These are phyloP conservation scores for Hedychridium roseum DNA, from an alignment of 2,888 invertebrate species.

Conservation along the genomic window DNA sequence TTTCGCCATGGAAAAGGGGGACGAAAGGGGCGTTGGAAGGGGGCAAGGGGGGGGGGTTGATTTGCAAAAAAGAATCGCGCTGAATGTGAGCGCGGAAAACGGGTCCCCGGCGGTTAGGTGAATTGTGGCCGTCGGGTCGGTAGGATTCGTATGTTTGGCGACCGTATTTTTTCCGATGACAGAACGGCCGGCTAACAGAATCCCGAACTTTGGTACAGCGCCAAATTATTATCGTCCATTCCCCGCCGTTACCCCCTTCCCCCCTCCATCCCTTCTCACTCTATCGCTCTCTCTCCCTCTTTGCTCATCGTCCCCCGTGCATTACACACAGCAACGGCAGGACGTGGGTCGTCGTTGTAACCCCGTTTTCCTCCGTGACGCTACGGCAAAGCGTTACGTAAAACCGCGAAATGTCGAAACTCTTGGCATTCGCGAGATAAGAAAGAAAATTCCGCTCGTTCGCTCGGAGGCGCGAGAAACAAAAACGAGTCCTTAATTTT, in stretches of 20 bases:
- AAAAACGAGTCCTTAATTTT: too few relatives aligned
- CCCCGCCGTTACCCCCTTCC: constrained; percentile 33
- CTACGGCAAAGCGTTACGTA: constrained; percentile 30
- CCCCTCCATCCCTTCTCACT: too few relatives aligned
- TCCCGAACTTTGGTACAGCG: constrained; percentile 48
- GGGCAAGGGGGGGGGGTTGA: constrained; percentile 1
- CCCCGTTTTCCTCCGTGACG: constrained; percentile 26
- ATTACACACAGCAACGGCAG: too few relatives aligned
- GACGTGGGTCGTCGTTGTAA: too few relatives aligned
- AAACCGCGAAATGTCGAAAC: constrained; percentile 25
- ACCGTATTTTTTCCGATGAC: constrained; percentile 49
- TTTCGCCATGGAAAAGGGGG: neutral
- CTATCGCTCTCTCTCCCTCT: too few relatives aligned
- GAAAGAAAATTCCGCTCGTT: too few relatives aligned
- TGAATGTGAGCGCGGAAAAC: constrained; percentile 3
- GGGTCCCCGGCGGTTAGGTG: constrained; percentile 25
- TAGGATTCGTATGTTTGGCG: constrained; percentile 38
- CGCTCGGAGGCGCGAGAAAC: too few relatives aligned
- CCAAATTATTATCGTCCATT: constrained; percentile 51
- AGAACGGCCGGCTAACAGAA: constrained; percentile 44
- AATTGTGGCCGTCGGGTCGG: constrained; percentile 14
- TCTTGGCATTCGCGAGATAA: too few relatives aligned
- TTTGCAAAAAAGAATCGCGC: constrained; percentile 23
- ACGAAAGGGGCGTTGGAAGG: neutral
- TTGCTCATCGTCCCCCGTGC: too few relatives aligned